Percentiles rank a stretch among this genome's conserved stretches.
These are phyloP conservation scores for Sebastes trivittatus DNA, from an alignment of 2,797 vertebrate species.

Conservation along the genomic window DNA sequence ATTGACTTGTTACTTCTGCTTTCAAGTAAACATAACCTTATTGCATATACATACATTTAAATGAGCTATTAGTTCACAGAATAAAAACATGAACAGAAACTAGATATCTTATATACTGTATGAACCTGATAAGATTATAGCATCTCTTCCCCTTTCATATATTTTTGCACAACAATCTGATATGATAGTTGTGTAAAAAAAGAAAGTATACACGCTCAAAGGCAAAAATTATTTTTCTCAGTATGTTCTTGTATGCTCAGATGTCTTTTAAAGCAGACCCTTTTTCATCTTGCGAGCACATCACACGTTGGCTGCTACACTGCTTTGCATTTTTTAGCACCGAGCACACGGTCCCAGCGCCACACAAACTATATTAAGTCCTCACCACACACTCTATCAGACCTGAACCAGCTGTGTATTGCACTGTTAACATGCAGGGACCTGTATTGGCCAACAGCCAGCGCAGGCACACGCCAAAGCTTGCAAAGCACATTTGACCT, in stretches of 20 bases:
- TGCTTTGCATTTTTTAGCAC: neutral
- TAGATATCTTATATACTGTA: neutral
- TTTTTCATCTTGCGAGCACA: neutral
- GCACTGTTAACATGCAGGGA: constrained; percentile 44
- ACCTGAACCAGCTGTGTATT: constrained; percentile 19
- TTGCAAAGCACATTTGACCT: constrained; percentile 35
- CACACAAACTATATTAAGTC: neutral
- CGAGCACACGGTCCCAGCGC: neutral
- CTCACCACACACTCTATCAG: neutral
- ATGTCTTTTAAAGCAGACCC: neutral
- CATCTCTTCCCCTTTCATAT: neutral
- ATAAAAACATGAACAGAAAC: neutral
- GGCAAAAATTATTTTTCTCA: neutral
- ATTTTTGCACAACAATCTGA: neutral
- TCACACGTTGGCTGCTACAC: neutral
- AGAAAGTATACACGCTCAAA: no score
- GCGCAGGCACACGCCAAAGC: constrained; percentile 39
- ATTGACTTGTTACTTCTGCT: constrained; percentile 66
- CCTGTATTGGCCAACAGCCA: constrained; percentile 40
- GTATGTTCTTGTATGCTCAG: neutral
- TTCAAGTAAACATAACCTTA: constrained; percentile 20
- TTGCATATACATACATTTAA: neutral
- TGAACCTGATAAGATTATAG: neutral
- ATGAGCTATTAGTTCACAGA: neutral
- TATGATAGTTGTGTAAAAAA: neutral